Evolutionary conservation across 2,797 vertebrate genomes (phyloP), one percentile per base, ranked within the genome.

Genomic region (Syncerus caffer): DNA sequence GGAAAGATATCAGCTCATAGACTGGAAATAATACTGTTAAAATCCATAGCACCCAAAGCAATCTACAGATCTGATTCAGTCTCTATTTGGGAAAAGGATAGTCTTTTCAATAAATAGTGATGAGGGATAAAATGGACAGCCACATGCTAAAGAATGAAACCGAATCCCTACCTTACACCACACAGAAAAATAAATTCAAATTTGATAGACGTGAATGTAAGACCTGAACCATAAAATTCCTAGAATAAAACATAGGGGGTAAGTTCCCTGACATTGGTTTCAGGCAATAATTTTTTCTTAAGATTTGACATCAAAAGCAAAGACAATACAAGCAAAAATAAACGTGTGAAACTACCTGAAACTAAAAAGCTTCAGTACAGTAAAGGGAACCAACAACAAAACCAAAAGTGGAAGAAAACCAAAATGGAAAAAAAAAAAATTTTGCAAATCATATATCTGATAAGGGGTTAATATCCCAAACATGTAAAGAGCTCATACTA

Each of bases 261-360:
- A 79, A 50, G 9, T 47, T 79, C 45, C 76, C 31, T 79, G 76
- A 79, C 16, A 31, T 12, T 50, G 16, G 29, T 79, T 50, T 79
- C 0, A n/a, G 0, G 45, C 29, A 79, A 21, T 51, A 50, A 1
- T 31, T 6, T 31, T 31, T 50, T 31, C 29, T 79, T 31, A 79
- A 23, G 45, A 19, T 50, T 19, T 79, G 76, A 79, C 8, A 4
- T 31, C 45, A 19, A 12, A 45, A 19, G 45, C 27, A 79, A 50
- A 79, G 45, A 29, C 76, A 79, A 31, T 31, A 79, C 1, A 50
- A 79, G 47, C 45, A 79, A 79, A 79, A 79, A 31, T 50, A 79
- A 50, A 31, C 16, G 19, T 1, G 1, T 79, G 45, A 47, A 79
- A 31, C 76, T 79, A 79, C 27, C 45, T 79, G 45, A 79, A 79